These are phyloP conservation scores for Mycalesis mineus DNA, from an alignment of 2,888 invertebrate genomes.

Conservation along the genomic window DNA sequence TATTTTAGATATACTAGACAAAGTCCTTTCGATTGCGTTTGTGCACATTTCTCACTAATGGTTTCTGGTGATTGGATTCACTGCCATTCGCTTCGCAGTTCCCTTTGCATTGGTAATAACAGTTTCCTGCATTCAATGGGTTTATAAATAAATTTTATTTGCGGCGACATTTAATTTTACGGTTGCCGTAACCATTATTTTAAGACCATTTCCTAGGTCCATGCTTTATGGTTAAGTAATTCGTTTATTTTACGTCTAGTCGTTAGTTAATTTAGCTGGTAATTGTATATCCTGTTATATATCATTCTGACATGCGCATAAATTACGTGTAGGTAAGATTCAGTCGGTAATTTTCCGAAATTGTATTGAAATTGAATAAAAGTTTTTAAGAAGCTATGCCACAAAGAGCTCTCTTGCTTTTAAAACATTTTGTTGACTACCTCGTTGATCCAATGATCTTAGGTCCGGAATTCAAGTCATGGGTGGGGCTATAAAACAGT, in stretches of 20 bases:
- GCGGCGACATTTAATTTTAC: conserved; percentile 25
- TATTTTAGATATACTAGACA: too few species aligned
- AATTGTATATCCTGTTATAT: not conserved
- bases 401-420: too few species aligned
- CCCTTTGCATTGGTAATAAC: conserved; percentile 55
- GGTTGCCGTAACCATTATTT: conserved; percentile 13
- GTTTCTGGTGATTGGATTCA: conserved; percentile 50
- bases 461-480: too few species aligned
- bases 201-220: conserved; percentile 15
- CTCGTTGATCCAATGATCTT: too few species aligned
- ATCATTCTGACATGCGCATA: not conserved
- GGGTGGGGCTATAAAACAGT: too few species aligned
- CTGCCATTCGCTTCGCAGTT: conserved; percentile 43
- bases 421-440: too few species aligned
- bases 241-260: not conserved
- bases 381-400: too few species aligned
- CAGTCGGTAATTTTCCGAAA: too few species aligned
- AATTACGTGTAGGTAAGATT: too few species aligned
- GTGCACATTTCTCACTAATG: too few species aligned
- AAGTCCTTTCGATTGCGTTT: too few species aligned
- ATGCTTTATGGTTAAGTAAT: conserved; percentile 11
- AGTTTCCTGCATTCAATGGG: conserved; percentile 52
- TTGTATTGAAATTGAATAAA: too few species aligned
- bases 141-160: conserved; percentile 35
- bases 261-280: not conserved